These are phyloP conservation scores for Darevskia mixta DNA, from an alignment of 2,797 vertebrate genomes.

Conservation along the genomic window DNA sequence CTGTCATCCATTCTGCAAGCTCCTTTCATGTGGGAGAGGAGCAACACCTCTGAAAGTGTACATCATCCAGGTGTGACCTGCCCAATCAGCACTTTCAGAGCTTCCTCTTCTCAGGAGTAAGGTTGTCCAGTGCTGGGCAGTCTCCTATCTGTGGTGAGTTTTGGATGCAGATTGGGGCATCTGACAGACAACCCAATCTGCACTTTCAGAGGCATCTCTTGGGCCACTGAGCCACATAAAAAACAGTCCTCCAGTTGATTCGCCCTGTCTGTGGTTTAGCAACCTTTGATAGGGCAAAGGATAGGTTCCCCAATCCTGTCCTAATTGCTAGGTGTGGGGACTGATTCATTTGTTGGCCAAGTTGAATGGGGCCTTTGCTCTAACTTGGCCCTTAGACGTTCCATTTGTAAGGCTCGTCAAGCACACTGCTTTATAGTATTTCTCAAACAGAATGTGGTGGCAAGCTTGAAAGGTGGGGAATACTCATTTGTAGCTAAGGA, in stretches of 20 bases:
- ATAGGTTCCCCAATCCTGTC: not conserved
- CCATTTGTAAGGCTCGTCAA: not conserved
- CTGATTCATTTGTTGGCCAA: constrained; percentile 5
- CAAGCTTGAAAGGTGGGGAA: constrained; percentile 29
- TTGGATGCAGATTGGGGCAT: not conserved
- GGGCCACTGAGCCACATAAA: not conserved
- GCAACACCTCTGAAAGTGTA: too few relatives aligned
- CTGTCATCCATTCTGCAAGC: too few relatives aligned
- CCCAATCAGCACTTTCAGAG: not conserved
- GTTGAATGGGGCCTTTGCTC: constrained; percentile 4
- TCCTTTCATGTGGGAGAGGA: too few relatives aligned
- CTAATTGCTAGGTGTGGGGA: not conserved
- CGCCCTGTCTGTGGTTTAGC: not conserved
- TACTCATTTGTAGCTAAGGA: constrained; percentile 38
- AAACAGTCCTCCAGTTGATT: not conserved
- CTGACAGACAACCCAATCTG: not conserved
- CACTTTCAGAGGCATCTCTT: not conserved
- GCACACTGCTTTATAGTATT: not conserved
- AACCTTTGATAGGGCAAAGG: not conserved
- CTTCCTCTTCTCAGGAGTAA: not conserved
- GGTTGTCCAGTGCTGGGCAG: not conserved
- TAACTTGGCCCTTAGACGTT: constrained; percentile 10
- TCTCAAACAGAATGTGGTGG: not conserved
- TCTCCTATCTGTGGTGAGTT: not conserved
- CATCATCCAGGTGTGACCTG: not conserved